A percentile compares a stretch with the other conserved stretches of the same genome.
These are phyloP conservation scores for Rhagoletis zephyria DNA, from an alignment of 1,140 invertebrate species.

Conservation along the genomic window DNA sequence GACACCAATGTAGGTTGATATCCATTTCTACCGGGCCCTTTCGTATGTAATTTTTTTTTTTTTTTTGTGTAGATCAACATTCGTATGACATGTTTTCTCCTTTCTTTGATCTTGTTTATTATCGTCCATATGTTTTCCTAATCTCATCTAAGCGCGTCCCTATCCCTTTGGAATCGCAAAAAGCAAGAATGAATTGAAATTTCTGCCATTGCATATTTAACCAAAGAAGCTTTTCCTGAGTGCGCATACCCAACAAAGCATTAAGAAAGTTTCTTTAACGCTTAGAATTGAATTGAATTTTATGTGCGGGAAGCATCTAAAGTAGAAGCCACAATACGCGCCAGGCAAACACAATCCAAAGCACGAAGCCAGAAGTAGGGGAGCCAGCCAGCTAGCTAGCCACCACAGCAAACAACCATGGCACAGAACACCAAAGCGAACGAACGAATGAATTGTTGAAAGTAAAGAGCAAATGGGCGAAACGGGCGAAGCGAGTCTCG, in stretches of 20 bases:
- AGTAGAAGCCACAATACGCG: conserved; percentile 11
- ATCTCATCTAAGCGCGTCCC: background rate
- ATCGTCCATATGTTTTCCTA: background rate
- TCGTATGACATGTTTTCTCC: no score
- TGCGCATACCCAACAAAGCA: background rate
- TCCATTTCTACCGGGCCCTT: no score
- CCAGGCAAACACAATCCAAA: conserved; percentile 7
- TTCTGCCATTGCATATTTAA: background rate
- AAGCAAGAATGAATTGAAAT: background rate
- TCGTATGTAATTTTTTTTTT: no score
- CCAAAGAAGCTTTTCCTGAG: background rate
- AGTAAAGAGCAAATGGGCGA: background rate
- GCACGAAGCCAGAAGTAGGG: background rate
- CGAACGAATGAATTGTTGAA: conserved; percentile 1
- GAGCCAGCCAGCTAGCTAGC: conserved; percentile 51
- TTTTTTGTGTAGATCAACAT: no score
- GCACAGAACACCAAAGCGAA: background rate
- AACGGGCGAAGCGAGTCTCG: background rate
- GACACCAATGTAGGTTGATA: no score
- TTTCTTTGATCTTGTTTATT: background rate
- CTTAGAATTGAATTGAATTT: conserved; percentile 38
- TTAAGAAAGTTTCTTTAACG: conserved; percentile 23
- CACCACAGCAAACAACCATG: conserved; percentile 57
- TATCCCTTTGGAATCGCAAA: background rate
- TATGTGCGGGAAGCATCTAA: conserved; percentile 1